Conservation (phyloP, 2,797 vertebrate genomes). For the Scyliorhinus canicula region DNA sequence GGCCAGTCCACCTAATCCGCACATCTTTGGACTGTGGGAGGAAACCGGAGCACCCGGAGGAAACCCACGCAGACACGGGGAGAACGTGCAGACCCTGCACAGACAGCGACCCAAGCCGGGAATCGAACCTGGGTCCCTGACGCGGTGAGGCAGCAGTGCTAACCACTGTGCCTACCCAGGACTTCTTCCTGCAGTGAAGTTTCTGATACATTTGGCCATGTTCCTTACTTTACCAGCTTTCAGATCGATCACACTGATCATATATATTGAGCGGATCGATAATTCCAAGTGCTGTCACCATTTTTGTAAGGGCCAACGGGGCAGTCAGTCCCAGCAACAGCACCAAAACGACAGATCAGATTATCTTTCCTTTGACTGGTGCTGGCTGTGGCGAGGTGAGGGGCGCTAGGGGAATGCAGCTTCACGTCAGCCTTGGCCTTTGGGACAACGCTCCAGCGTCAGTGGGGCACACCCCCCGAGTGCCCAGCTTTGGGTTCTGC, state of each 20-base stretch:
- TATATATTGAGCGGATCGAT: neutral
- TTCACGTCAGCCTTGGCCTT: neutral
- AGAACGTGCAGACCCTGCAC: no score
- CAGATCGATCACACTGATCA: neutral
- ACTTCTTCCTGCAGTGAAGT: neutral
- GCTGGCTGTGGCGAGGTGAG: neutral
- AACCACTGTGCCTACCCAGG: no score
- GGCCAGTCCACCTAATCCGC: no score
- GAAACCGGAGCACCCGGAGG: no score
- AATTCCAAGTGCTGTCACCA: neutral
- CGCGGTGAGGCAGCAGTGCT: no score
- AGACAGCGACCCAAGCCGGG: no score
- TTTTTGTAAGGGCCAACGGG: neutral
- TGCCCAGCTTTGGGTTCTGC: neutral
- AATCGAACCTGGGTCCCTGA: no score
- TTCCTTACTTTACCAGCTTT: neutral
- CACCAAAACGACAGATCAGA: neutral
- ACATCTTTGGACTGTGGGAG: no score
- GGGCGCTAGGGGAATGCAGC: neutral
- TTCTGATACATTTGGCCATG: neutral
- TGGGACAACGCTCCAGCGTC: neutral
- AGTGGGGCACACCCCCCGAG: no score
- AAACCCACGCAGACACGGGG: no score
- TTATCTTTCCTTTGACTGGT: neutral
- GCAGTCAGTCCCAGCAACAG: neutral